phyloP scores from a whole-genome alignment of 2,113 vertebrate species.

The Carassius auratus region DNA sequence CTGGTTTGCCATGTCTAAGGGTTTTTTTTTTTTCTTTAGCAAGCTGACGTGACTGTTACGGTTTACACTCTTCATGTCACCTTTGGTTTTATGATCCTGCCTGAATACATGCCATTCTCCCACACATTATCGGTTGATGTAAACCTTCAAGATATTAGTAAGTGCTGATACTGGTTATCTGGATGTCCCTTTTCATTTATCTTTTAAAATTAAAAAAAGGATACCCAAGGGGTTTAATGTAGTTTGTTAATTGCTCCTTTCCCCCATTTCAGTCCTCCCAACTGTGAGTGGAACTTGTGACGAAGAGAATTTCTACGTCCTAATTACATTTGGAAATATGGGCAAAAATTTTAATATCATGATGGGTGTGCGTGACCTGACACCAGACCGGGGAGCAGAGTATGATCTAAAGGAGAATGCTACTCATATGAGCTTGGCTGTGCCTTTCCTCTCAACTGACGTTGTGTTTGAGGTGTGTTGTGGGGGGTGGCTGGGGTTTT shows the following conservation, averaged over 20 bases:
- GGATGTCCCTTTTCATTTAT: no score
- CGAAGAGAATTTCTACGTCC: slow-evolving; percentile 62
- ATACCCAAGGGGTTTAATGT: background rate
- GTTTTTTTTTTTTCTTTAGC: slow-evolving; percentile 55
- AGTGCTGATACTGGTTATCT: slow-evolving; percentile 39
- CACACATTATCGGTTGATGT: slow-evolving; percentile 54
- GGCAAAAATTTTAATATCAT: slow-evolving; percentile 58
- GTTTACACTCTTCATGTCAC: slow-evolving; percentile 65
- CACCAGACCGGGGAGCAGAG: slow-evolving; percentile 26
- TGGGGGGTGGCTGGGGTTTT: no score
- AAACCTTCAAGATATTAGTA: slow-evolving; percentile 68
- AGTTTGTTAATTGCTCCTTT: background rate
- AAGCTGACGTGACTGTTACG: slow-evolving; percentile 54
- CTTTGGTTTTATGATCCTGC: slow-evolving; percentile 70
- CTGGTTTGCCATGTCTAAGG: no score
- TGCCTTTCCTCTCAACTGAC: slow-evolving; percentile 62
- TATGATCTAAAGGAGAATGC: slow-evolving; percentile 59
- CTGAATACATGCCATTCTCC: slow-evolving; percentile 67
- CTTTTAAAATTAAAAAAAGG: no score
- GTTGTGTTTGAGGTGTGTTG: slow-evolving; percentile 64
- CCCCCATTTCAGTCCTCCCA: slow-evolving; percentile 63
- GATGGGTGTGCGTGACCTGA: slow-evolving; percentile 60
- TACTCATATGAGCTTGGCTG: slow-evolving; percentile 64
- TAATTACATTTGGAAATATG: slow-evolving; percentile 63
- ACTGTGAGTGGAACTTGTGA: slow-evolving; percentile 70